Base-by-base conservation (phyloP, 2,888 invertebrate genomes). In the Melanchra persicariae region DNA sequence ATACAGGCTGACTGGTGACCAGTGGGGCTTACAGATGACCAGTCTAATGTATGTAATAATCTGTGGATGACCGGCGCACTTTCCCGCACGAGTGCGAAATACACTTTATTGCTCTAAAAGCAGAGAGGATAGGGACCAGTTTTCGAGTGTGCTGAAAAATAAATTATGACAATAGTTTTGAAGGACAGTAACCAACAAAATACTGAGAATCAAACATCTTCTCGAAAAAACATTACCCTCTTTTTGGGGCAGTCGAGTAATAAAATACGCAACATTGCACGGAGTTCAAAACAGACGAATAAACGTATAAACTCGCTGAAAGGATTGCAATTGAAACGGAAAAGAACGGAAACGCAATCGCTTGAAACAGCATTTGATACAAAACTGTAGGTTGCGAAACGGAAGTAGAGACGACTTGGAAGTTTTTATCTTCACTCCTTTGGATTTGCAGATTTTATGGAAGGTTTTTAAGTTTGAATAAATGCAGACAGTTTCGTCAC, bases 341-440 rank as follows among this genome's bases (percentile, higher is more conserved):
- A 68, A 54, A 79, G 51, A 47, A 67, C 26, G 63, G 57, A 66
- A 67, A 79, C 61, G 62, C 79, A 63, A 79, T 79, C 51, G 37
- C 63, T 55, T 37, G 62, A 59, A 62, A 75, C 60, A 47, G 62
- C 51, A 59, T 63, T 79, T 63, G 70, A 79, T 62, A 75, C 47
- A 40, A 67, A 79, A 72, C 49, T 66, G 40, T 47, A 54, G 61
- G 66, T 47, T 43, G 19, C 24, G 8, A 3, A 45, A 45, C 51
- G 52, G 52, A 74, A 74, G 34, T 37, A 24, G 40, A 17, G 63
- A 59, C 49, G 17, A 45, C 45, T 66, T 55, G 17, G 40, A 64
- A 43, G 19, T 52, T 54, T 65, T 54, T 77, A 61, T 72, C 19
- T 62, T 26, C 37, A 49, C n/a, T 61, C 8, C 8, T 76, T 67